phyloP scores from a whole-genome alignment of 2,797 vertebrate genomes.

The Otolemur crassicaudatus region DNA sequence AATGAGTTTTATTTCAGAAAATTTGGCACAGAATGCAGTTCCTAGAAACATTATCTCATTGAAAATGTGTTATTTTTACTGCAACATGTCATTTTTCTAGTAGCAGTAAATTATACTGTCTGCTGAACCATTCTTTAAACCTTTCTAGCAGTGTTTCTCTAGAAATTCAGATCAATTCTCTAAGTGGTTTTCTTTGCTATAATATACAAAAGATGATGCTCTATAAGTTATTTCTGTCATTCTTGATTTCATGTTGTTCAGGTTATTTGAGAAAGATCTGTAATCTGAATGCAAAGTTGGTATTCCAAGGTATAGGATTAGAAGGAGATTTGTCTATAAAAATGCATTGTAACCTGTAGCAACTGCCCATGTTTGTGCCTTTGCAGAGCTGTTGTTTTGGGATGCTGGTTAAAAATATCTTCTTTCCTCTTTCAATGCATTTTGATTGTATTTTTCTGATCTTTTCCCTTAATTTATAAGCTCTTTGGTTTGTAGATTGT shows the following conservation, averaged over 20 bases:
- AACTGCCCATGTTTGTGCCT: background rate
- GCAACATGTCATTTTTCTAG: background rate
- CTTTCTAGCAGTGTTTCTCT: background rate
- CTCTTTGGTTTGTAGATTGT: background rate
- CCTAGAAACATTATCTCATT: background rate
- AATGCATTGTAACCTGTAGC: background rate
- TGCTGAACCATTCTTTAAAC: background rate
- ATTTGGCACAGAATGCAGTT: background rate
- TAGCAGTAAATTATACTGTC: background rate
- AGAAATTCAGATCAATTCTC: background rate
- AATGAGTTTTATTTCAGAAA: conserved; percentile 17
- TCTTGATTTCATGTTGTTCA: background rate
- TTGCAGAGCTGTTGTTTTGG: background rate
- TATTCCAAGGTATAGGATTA: background rate
- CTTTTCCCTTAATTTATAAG: background rate
- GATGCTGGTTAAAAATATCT: background rate
- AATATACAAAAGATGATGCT: background rate
- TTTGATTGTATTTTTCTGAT: conserved; percentile 41
- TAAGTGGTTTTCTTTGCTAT: background rate
- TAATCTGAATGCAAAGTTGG: background rate
- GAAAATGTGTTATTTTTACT: conserved; percentile 8
- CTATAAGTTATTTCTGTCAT: background rate
- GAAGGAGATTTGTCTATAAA: background rate
- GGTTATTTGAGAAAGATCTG: conserved; percentile 1
- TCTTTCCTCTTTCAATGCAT: background rate